Evolutionary conservation across 1,140 invertebrate species (phyloP), one percentile per base, ranked within the genome.

Genomic region (Heterodera schachtii): DNA sequence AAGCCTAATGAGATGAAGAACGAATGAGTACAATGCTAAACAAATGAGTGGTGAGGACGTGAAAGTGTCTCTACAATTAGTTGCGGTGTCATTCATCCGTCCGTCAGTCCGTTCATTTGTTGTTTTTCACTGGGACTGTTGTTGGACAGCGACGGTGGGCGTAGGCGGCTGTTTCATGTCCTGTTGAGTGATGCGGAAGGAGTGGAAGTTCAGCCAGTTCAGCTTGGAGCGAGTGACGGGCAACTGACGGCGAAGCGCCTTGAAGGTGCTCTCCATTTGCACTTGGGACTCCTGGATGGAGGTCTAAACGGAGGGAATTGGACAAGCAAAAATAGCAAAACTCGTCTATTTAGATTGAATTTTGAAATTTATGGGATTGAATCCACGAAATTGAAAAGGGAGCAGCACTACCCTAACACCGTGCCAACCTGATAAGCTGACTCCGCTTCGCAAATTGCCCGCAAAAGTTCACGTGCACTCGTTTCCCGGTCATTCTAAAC

Each of bases 181-280:
- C 92, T 98, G 96, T 92, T 95, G 96, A 87, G 95, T 96, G 92
- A 99, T 97, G 91, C 95, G 95, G 92, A 98, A 99, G 81, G 95
- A 95, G 83, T 98, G 94, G 88, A 98, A 96, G 92, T 98, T 98
- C 90, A 95, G 95, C 98, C 98, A 99, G 92, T 99, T 97, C 89
- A 99, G 97, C 93, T 99, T 99, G 90, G 95, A 96, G 90, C 96
- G 93, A 75, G 97, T 99, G 8, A 99, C 95, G 41, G 98, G 98
- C 88, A 99, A 91, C 91, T 96, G 95, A 88, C 98, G 93, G 84
- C 98, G 93, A 86, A 99, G 92, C 75, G 97, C 96, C 91, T 99
- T 99, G 92, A 99, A 99, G 16, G 97, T 99, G 21, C 96, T 98
- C 90, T 99, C 97, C 97, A 99, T 99, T 2, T 94, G 97, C 91